Conservation (phyloP, 2,113 vertebrate species). For the Pelmatolapia mariae region DNA sequence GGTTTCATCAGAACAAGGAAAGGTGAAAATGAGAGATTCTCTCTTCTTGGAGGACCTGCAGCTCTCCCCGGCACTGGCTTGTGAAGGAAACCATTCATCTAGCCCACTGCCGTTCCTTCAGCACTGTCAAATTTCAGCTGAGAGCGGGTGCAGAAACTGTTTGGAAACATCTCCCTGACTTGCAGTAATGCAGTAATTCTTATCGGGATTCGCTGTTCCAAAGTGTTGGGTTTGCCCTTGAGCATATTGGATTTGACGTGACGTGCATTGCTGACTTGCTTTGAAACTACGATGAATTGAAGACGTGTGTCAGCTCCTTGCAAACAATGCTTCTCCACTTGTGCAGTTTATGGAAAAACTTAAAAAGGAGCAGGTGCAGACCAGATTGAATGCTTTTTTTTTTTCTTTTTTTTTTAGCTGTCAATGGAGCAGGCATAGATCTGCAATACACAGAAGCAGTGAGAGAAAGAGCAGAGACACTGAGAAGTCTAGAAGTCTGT, state of each 20-base stretch:
- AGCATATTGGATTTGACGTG: slow-evolving; percentile 4
- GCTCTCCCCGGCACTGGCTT: background rate
- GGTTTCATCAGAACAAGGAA: background rate
- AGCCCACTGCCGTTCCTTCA: background rate
- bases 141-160: background rate
- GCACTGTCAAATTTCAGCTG: background rate
- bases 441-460: background rate
- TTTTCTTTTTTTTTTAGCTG: background rate
- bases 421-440: slow-evolving; percentile 19
- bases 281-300: background rate
- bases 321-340: slow-evolving; percentile 16
- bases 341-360: slow-evolving; percentile 8
- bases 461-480: background rate
- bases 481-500: background rate
- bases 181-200: background rate
- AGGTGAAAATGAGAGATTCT: slow-evolving; percentile 24
- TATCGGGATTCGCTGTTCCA: slow-evolving; percentile 9
- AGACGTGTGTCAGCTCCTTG: slow-evolving; percentile 22
- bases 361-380: slow-evolving; percentile 25
- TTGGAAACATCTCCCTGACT: background rate
- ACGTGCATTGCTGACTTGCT: background rate
- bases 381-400: slow-evolving; percentile 11
- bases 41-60: background rate
- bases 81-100: slow-evolving; percentile 7
- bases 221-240: slow-evolving; percentile 38